Percentiles rank a stretch among this genome's conserved stretches.
phyloP scores from a whole-genome alignment of 2,888 invertebrate species.

The Halocaridina rubra region DNA sequence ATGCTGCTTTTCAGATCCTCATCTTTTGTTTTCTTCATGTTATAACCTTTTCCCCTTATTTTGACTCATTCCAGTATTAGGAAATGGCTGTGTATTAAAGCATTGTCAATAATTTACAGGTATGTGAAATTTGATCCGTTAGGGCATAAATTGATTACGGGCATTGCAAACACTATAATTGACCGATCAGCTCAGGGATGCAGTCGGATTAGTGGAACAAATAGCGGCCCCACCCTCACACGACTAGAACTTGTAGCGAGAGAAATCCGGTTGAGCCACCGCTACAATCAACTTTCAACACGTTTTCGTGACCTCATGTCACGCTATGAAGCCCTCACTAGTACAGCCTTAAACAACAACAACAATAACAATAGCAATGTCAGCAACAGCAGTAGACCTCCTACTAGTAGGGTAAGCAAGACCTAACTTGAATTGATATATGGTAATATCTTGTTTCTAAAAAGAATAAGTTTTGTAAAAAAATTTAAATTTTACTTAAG shows the following conservation, averaged over 20 bases:
- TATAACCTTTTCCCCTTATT: too few species aligned
- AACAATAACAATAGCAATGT: too few species aligned
- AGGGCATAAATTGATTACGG: conserved; percentile 85
- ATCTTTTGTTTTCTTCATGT: too few species aligned
- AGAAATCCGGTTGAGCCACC: conserved; percentile 32
- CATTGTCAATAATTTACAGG: too few species aligned
- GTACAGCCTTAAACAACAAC: conserved; percentile 65
- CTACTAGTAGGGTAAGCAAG: conserved; percentile 20
- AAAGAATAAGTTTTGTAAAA: too few species aligned
- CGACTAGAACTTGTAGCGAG: conserved; percentile 16
- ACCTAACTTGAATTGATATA: too few species aligned
- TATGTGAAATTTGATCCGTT: conserved; percentile 86
- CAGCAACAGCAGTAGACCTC: neutral
- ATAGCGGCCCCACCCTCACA: neutral
- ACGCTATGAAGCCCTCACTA: conserved; percentile 70
- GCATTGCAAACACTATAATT: conserved; percentile 71
- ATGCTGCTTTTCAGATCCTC: too few species aligned
- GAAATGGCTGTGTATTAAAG: too few species aligned
- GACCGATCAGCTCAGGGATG: conserved; percentile 9
- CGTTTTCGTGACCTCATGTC: conserved; percentile 69
- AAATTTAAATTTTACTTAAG: too few species aligned
- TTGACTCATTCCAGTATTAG: too few species aligned
- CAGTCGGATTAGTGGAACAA: neutral
- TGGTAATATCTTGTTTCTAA: too few species aligned
- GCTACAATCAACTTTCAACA: conserved; percentile 37